Evolutionary conservation across 2,888 invertebrate species (phyloP), one percentile per base, ranked within the genome.

Genomic region (Caradrina clavipalpis): DNA sequence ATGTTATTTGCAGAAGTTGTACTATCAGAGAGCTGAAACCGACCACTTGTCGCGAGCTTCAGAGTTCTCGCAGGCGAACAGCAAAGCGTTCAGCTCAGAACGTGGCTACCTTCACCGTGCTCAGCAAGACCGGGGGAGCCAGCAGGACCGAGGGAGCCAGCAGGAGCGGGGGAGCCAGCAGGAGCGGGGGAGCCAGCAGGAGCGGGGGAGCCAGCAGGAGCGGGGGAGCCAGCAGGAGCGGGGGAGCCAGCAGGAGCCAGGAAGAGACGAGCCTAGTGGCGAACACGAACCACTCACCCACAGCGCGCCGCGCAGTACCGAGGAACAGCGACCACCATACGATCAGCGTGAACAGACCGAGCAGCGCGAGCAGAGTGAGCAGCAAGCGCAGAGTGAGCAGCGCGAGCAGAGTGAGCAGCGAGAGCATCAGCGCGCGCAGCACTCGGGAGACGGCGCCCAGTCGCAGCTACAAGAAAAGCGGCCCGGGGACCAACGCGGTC

Each of bases 1-100:
- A 17, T 47, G 26, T 1, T 8, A 39, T 61, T 57, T 11, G 0
- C 74, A 73, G 59, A 65, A 59, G 19, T 42, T 78, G 53, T 26
- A 51, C 22, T 39, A 51, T 22, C 61, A 59, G 42, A 74, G 51
- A 47, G 54, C 11, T 45, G 59, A 19, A 45, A 11, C 31, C 15
- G 39, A 58, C 42, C 31, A 50, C 35, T 5, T 59, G 21, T 49
- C 26, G 11, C 53, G 11, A 61, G 49, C 35, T 26, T 50, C 42
- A 5, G 22, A 59, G 17, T 11, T 45, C 21, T 11, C 15, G 11
- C 70, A 26, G 19, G 5, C n/a, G 2, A 11, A 55, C 13, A 55
- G 45, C 22, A 26, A 47, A 15, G 10, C 11, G 13, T 22, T 31
- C 21, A 76, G 45, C 13, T 31, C 22, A 53, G 47, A 49, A n/a